Base-by-base conservation (phyloP, 2,888 invertebrate species). In the Drosophila nr. perissopoda region DNA sequence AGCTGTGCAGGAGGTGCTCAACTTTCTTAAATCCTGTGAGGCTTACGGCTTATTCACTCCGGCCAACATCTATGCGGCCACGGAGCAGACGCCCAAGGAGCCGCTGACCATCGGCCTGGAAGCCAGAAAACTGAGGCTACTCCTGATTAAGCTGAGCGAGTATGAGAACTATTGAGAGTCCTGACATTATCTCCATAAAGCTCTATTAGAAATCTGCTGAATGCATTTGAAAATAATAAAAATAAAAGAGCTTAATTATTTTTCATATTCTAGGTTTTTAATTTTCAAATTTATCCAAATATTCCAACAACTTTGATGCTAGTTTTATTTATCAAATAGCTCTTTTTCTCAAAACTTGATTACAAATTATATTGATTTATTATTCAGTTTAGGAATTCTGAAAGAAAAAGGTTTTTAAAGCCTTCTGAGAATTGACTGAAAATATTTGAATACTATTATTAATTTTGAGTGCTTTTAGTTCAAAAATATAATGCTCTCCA, bases 11-110 rank as follows among this genome's bases (percentile, higher is more conserved):
- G 98, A 98, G 91, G 97, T 97, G 86, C 94, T 97, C 61, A 95
- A 95, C 82, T 98, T 98, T 92, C 94, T 98, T 49, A 97, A 97
- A 80, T 96, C 96, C 76, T 98, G 98, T 92, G 98, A 98, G 94
- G 93, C 92, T 45, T 92, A 92, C 74, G 93, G 93, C 1, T 69
- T 93, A 10, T 90, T 92, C 38, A 92, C 92, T 4, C 92, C 92
- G 2, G 92, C 93, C 8, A 92, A 92, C 59, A 91, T 93, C 48
- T 91, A 89, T 57, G 73, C 83, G 4, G 83, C 91, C 31, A 76
- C 91, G 1, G 92, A 92, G 27, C 93, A 92, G 63, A 86, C 90
- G 4, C 90, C 91, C 0, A 90, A 87, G 3, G 91, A 93, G 29
- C 92, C 92, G 0, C 78, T 91, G 29, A 93, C 93, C 18, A 93